Percentiles rank a stretch among this genome's conserved stretches.
Conservation (phyloP, 2,113 vertebrate species). For the Pungitius pungitius region DNA sequence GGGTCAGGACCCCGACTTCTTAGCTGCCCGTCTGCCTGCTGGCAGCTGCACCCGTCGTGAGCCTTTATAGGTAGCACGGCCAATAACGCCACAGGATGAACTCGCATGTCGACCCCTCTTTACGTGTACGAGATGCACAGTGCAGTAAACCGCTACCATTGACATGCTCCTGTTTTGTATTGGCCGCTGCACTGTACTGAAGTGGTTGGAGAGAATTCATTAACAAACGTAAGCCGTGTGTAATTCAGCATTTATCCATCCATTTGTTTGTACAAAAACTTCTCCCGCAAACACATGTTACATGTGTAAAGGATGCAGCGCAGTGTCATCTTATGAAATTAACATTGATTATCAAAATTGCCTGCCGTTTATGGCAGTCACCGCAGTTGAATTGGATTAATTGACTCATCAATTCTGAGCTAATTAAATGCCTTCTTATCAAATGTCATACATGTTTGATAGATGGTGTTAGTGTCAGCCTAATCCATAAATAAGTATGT, state of each 20-base stretch:
- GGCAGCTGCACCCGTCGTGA: constrained; percentile 51
- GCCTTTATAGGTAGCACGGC: constrained; percentile 42
- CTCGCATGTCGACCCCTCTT: constrained; percentile 49
- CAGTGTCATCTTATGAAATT: not conserved
- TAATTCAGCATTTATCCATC: too few species aligned
- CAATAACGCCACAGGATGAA: constrained; percentile 16
- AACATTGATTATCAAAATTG: not conserved
- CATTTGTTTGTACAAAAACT: too few species aligned
- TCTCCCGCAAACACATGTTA: too few species aligned
- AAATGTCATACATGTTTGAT: constrained; percentile 5
- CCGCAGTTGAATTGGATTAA: not conserved
- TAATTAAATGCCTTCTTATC: not conserved
- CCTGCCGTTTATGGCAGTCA: not conserved
- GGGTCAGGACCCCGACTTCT: constrained; percentile 25
- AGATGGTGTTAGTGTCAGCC: not conserved
- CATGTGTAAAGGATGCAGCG: too few species aligned
- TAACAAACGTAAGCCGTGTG: too few species aligned
- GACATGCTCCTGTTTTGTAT: constrained; percentile 22
- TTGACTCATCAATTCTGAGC: not conserved
- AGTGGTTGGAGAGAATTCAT: not conserved
- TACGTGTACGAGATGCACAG: constrained; percentile 17
- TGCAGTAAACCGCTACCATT: not conserved
- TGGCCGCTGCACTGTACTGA: not conserved
- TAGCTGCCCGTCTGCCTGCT: constrained; percentile 34
- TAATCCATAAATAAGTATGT: constrained; percentile 14